phyloP scores from a whole-genome alignment of 2,113 vertebrate species.

The Microcebus lehilahytsara region DNA sequence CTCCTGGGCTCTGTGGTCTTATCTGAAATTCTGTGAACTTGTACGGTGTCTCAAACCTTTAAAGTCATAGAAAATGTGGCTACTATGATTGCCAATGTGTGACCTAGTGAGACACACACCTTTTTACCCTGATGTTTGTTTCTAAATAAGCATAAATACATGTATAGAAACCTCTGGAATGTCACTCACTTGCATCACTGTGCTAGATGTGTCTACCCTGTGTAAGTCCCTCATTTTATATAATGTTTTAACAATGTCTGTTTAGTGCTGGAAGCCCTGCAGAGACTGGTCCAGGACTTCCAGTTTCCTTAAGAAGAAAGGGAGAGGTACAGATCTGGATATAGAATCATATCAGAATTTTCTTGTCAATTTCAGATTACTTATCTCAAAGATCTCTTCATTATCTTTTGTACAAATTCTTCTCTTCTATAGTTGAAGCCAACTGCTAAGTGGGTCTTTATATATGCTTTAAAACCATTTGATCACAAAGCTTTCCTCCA shows the following conservation, averaged over 20 bases:
- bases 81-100: neutral
- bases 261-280: neutral
- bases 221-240: neutral
- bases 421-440: neutral
- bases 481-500: neutral
- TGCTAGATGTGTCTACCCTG: rapidly evolving
- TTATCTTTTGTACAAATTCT: neutral
- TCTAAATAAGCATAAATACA: neutral
- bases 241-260: neutral
- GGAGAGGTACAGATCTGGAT: no score
- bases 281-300: neutral
- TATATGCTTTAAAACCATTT: neutral
- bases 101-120: neutral
- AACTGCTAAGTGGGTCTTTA: neutral
- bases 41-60: neutral
- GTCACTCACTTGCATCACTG: no score
- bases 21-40: neutral
- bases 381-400: neutral
- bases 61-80: neutral
- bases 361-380: neutral
- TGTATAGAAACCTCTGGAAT: rapidly evolving
- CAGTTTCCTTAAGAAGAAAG: neutral
- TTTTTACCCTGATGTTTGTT: neutral
- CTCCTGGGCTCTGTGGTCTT: neutral
- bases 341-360: neutral